These are phyloP conservation scores for Philopotamus ludificatus DNA, from an alignment of 1,140 invertebrate genomes.

Conservation along the genomic window DNA sequence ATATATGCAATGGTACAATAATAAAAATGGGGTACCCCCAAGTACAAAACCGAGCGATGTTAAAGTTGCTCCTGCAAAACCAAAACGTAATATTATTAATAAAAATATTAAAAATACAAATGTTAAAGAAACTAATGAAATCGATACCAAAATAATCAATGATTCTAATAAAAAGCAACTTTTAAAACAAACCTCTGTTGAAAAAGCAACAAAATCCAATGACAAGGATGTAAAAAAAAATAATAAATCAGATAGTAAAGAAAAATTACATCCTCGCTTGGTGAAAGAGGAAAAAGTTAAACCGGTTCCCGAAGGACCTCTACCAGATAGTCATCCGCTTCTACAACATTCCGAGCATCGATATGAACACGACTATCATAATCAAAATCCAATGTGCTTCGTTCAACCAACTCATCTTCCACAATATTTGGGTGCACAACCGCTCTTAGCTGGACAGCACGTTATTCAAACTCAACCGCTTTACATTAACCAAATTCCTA, in stretches of 20 bases:
- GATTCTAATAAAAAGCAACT: conserved; percentile 7
- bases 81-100: conserved; percentile 54
- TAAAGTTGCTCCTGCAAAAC: conserved; percentile 51
- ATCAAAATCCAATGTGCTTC: conserved; percentile 62
- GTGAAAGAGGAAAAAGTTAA: conserved; percentile 54
- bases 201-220: conserved; percentile 49
- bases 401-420: conserved; percentile 64
- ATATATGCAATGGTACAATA: conserved; percentile 70
- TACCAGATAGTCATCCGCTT: conserved; percentile 63
- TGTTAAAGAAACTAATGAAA: conserved; percentile 36
- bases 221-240: conserved; percentile 43
- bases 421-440: conserved; percentile 62
- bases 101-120: conserved; percentile 46
- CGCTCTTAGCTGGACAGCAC: conserved; percentile 46
- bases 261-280: conserved; percentile 51
- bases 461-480: conserved; percentile 49
- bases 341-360: conserved; percentile 75
- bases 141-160: conserved; percentile 15
- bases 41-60: conserved; percentile 44
- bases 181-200: conserved; percentile 19
- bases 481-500: conserved; percentile 49
- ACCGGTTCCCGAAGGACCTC: conserved; percentile 51
- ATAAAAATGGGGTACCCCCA: conserved; percentile 45
- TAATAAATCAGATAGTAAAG: conserved; percentile 46
- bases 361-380: conserved; percentile 64